A percentile compares a stretch with the other conserved stretches of the same genome.
These are phyloP conservation scores for Mionectes olivaceus DNA, from an alignment of 2,797 vertebrate species.

Conservation along the genomic window DNA sequence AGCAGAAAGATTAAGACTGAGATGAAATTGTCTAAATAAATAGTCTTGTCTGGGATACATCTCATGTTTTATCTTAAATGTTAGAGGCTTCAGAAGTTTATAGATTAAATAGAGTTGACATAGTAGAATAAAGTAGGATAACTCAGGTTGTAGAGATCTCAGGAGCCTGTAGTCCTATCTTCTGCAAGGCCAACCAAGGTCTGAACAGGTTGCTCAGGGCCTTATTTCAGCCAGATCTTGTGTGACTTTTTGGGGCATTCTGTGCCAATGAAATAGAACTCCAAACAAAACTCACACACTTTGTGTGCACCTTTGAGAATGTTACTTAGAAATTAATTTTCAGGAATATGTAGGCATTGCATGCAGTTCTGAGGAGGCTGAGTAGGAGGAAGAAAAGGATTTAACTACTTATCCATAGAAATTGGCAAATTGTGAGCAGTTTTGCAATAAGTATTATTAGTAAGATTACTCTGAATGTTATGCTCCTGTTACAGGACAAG, in stretches of 20 bases:
- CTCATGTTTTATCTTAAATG: background rate
- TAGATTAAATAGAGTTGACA: background rate
- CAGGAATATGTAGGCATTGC: background rate
- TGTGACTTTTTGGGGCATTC: rapidly evolving
- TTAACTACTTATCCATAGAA: background rate
- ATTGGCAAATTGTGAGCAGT: background rate
- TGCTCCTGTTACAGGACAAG: background rate
- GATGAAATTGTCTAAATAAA: background rate
- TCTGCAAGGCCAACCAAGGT: background rate
- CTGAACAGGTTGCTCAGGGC: background rate
- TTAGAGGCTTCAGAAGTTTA: background rate
- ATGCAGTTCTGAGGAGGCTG: background rate
- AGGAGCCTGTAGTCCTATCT: background rate
- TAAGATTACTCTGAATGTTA: background rate
- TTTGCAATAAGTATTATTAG: background rate
- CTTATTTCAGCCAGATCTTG: background rate
- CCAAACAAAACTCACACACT: background rate
- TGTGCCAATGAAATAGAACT: background rate
- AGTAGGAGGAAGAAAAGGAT: background rate
- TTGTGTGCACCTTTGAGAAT: background rate
- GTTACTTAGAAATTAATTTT: background rate
- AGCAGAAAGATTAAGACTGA: background rate
- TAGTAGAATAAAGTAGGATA: background rate
- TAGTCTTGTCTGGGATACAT: background rate
- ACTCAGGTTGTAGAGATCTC: background rate